Base-by-base conservation (phyloP, 2,113 vertebrate species). In the Heloderma charlesbogerti region DNA sequence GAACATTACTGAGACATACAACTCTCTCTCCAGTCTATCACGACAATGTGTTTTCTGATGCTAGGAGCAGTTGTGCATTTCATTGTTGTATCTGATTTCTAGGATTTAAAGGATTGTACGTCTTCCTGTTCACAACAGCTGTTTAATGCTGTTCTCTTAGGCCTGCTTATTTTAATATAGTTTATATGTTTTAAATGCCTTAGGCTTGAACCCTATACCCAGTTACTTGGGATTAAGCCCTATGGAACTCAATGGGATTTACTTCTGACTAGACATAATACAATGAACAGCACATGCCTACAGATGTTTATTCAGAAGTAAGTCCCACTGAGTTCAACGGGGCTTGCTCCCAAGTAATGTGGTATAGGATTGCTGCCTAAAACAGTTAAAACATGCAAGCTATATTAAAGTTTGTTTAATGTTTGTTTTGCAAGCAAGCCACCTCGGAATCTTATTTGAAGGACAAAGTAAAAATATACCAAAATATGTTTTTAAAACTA, bases 51-150 rank as follows among this genome's bases (percentile, higher is more conserved):
- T 72, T 84, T 84, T 54, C 4, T 84, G 87, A 75, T 0, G 4
- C 89, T 71, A 91, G 88, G 89, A 95, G 87, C 85, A 94, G 85
- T 88, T 91, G 92, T 71, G 91, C 4, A 60, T 63, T 75, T 89
- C 67, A 95, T 95, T 93, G 90, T 83, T 67, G 57, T 85, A 90
- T 83, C 51, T 2, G 0, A 89, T 95, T 95, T 90, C 88, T 88
- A 51, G 0, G 88, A 92, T 90, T 92, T 92, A 91, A 67, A 93
- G 93, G 84, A 91, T 93, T 97, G 92, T 87, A 89, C 88, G 88
- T 43, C 84, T 95, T 95, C 91, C 85, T 45, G 0, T 57, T 88
- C 84, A 86, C 96, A 87, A 4, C 72, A 87, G 63, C 74, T 88
- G 40, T 40, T 78, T 88, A 63, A 66, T 88, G 57, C 57, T 78